Conservation (phyloP, 1,140 invertebrate species). For the Helicoverpa armigera region DNA sequence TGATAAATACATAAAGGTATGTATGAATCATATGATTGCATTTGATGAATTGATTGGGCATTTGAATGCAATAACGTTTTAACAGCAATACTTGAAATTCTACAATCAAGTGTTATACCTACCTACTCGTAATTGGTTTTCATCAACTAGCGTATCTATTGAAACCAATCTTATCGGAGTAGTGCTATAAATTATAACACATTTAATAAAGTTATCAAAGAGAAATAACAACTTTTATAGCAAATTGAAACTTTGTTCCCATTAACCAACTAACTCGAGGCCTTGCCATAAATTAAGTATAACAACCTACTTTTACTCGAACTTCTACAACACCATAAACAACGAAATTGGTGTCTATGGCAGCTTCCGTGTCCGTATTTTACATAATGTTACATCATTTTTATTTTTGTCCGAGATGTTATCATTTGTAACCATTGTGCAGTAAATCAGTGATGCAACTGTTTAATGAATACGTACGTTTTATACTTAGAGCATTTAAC, state of each 20-base stretch:
- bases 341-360: constrained; percentile 37
- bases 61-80: background rate
- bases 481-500: too few species aligned
- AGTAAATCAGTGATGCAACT: constrained; percentile 30
- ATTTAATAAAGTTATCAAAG: background rate
- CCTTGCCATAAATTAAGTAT: constrained; percentile 37
- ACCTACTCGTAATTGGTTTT: background rate
- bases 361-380: constrained; percentile 43
- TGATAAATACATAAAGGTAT: background rate
- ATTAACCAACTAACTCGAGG: background rate
- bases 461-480: constrained; percentile 22
- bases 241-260: constrained; percentile 31
- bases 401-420: constrained; percentile 14
- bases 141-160: background rate
- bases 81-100: background rate
- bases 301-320: constrained; percentile 43
- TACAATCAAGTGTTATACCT: background rate
- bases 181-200: background rate
- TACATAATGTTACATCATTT: constrained; percentile 41
- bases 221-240: background rate
- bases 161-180: background rate
- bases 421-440: constrained; percentile 40
- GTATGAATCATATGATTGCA: background rate
- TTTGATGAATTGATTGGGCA: background rate
- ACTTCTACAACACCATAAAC: constrained; percentile 29